These are phyloP conservation scores for Sarcophaga variegata DNA, from an alignment of 2,888 invertebrate genomes.

Conservation along the genomic window DNA sequence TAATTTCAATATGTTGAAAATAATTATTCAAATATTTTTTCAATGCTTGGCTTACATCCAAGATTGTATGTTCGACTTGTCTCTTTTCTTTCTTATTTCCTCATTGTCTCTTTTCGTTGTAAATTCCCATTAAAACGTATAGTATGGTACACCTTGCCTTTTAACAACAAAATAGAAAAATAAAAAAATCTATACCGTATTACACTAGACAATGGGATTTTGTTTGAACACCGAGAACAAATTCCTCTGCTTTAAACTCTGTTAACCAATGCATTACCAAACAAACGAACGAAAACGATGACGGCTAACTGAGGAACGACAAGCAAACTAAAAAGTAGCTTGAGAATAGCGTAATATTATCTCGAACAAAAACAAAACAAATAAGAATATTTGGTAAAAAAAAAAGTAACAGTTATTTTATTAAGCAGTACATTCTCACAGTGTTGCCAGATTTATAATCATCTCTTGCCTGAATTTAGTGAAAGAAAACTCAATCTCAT, in stretches of 20 bases:
- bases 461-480: neutral
- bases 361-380: neutral
- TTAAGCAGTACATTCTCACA: neutral
- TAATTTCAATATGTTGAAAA: too few relatives aligned
- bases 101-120: neutral
- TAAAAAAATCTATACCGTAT: constrained; percentile 12
- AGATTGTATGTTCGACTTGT: neutral
- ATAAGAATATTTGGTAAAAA: constrained; percentile 3
- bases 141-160: constrained; percentile 45
- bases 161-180: constrained; percentile 8
- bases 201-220: constrained; percentile 52
- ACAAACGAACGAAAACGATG: constrained; percentile 12
- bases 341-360: constrained; percentile 24
- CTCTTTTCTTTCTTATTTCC: constrained; percentile 18
- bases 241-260: constrained; percentile 17
- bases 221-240: constrained; percentile 36
- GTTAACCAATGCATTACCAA: constrained; percentile 2
- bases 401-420: constrained; percentile 14
- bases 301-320: neutral
- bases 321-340: constrained; percentile 4
- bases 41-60: constrained; percentile 46
- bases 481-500: too few relatives aligned
- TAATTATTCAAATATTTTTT: neutral
- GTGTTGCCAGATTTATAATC: constrained; percentile 16
- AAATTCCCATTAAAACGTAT: constrained; percentile 13